Percentiles rank a stretch among this genome's conserved stretches.
phyloP scores from a whole-genome alignment of 2,888 invertebrate genomes.

The Melikaiella ostensackeni region DNA sequence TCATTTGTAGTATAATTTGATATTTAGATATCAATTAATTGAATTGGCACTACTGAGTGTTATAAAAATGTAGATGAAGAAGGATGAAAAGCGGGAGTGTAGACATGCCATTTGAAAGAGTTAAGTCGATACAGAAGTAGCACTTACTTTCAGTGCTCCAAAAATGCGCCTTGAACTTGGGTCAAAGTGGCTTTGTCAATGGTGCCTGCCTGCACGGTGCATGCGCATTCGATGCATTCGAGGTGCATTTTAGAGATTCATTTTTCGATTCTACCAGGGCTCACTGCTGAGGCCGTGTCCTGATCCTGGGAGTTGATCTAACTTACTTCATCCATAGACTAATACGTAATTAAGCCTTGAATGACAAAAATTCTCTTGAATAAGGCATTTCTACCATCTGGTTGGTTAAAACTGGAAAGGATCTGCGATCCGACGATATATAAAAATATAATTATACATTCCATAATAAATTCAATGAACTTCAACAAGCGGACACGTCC shows the following conservation, averaged over 20 bases:
- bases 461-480: constrained; percentile 84
- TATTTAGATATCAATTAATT: constrained; percentile 71
- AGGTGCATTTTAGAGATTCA: not conserved
- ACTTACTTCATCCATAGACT: constrained; percentile 11
- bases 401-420: constrained; percentile 11
- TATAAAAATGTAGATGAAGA: constrained; percentile 66
- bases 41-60: constrained; percentile 74
- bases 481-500: not conserved
- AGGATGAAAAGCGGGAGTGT: constrained; percentile 61
- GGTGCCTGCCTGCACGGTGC: no score
- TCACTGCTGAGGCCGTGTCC: not conserved
- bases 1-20: constrained; percentile 75
- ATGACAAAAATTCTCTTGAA: not conserved
- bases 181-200: no score
- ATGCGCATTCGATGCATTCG: not conserved
- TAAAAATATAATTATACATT: constrained; percentile 87
- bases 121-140: not conserved
- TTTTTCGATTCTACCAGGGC: not conserved
- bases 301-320: not conserved
- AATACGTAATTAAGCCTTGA: not conserved
- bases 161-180: no score
- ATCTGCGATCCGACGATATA: constrained; percentile 41
- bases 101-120: not conserved
- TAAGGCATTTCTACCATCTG: not conserved
- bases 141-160: no score